Conservation (phyloP, 2,113 vertebrate species). For the Equus przewalskii region DNA sequence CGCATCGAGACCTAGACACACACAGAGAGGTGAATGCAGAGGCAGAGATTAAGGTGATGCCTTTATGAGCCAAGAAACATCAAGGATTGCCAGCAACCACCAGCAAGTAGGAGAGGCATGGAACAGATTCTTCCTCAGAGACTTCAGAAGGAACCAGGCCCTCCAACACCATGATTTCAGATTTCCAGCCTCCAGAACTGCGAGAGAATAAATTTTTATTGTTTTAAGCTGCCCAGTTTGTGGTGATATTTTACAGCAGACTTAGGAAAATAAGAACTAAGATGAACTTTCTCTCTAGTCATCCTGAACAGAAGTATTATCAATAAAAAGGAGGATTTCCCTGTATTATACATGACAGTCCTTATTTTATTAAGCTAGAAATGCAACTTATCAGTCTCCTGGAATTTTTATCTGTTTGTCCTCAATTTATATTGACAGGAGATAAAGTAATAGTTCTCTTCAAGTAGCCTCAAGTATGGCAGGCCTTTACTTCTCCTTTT, state of each 20-base stretch:
- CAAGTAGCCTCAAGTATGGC: neutral
- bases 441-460: neutral
- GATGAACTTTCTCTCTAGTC: neutral
- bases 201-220: neutral
- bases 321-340: neutral
- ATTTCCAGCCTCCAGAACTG: neutral
- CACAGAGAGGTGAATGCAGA: neutral
- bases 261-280: neutral
- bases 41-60: neutral
- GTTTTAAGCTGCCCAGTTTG: neutral
- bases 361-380: neutral
- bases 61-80: neutral
- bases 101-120: neutral
- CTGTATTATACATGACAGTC: neutral
- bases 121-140: neutral
- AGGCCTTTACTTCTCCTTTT: neutral
- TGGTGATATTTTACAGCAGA: neutral
- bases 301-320: neutral
- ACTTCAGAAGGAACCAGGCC: neutral
- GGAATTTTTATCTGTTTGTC: neutral
- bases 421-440: neutral
- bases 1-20: neutral
- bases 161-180: neutral
- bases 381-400: neutral
- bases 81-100: neutral